These are phyloP conservation scores for Leguminivora glycinivorella DNA, from an alignment of 1,140 invertebrate genomes.

Conservation along the genomic window DNA sequence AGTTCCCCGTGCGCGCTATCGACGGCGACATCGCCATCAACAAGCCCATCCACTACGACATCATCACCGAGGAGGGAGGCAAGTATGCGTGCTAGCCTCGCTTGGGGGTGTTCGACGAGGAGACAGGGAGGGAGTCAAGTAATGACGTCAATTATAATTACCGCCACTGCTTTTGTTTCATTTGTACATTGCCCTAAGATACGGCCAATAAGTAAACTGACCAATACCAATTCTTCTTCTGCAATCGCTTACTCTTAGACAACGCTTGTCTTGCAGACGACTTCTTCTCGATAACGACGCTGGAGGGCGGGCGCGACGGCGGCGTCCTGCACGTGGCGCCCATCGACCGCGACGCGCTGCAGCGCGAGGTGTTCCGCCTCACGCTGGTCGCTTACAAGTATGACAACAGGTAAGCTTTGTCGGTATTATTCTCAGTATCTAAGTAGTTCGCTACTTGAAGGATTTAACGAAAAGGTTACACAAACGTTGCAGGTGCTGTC, in stretches of 20 bases:
- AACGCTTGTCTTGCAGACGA: constrained; percentile 40
- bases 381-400: constrained; percentile 77
- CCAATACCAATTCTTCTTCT: too few species aligned
- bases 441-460: not conserved
- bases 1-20: constrained; percentile 73
- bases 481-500: too few species aligned
- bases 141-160: too few species aligned
- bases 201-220: too few species aligned
- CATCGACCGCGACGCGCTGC: constrained; percentile 77
- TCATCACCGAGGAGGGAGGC: constrained; percentile 56
- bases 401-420: constrained; percentile 50
- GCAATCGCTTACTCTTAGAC: too few species aligned
- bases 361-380: constrained; percentile 78
- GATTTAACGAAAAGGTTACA: too few species aligned
- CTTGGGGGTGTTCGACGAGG: too few species aligned
- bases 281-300: constrained; percentile 60
- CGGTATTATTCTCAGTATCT: not conserved
- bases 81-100: constrained; percentile 33
- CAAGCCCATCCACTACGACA: constrained; percentile 72
- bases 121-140: too few species aligned
- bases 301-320: constrained; percentile 55
- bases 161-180: too few species aligned
- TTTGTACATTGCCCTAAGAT: too few species aligned
- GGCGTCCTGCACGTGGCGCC: constrained; percentile 68
- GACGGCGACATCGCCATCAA: constrained; percentile 80